These are phyloP conservation scores for Edolisoma coerulescens DNA, from an alignment of 2,113 vertebrate genomes.

Conservation along the genomic window DNA sequence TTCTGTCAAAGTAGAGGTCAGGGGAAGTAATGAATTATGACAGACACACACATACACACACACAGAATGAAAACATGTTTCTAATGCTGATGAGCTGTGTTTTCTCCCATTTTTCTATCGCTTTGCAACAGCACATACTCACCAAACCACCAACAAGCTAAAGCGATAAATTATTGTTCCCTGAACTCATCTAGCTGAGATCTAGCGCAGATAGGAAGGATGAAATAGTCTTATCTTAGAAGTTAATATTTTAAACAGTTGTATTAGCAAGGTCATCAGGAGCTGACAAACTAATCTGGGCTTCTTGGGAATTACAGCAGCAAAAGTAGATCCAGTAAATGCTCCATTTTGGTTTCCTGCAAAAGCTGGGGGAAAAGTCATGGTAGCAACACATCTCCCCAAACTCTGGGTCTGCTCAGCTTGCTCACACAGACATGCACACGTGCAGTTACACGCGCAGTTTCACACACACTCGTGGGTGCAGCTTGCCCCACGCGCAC, in stretches of 20 bases:
- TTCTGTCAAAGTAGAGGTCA: neutral
- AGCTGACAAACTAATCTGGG: neutral
- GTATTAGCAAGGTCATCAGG: neutral
- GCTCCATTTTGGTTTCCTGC: neutral
- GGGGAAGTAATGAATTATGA: constrained; percentile 32
- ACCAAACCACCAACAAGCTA: neutral
- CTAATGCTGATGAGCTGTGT: neutral
- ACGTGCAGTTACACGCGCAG: rapidly evolving
- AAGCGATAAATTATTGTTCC: neutral
- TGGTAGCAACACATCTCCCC: neutral
- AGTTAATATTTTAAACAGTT: neutral
- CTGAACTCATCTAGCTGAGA: neutral
- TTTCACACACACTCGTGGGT: neutral
- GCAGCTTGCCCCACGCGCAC: rapidly evolving
- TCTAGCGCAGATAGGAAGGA: neutral
- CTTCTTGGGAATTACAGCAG: neutral
- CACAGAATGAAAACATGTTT: constrained; percentile 9
- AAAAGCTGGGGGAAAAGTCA: neutral
- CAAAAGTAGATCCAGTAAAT: neutral
- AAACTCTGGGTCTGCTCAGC: neutral
- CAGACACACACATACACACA: neutral
- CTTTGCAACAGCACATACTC: neutral
- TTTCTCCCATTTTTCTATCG: neutral
- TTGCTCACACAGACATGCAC: neutral
- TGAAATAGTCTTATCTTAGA: neutral